Percentiles rank a stretch among this genome's conserved stretches.
These are phyloP conservation scores for Octonoba sinensis DNA, from an alignment of 2,888 invertebrate species.

Conservation along the genomic window DNA sequence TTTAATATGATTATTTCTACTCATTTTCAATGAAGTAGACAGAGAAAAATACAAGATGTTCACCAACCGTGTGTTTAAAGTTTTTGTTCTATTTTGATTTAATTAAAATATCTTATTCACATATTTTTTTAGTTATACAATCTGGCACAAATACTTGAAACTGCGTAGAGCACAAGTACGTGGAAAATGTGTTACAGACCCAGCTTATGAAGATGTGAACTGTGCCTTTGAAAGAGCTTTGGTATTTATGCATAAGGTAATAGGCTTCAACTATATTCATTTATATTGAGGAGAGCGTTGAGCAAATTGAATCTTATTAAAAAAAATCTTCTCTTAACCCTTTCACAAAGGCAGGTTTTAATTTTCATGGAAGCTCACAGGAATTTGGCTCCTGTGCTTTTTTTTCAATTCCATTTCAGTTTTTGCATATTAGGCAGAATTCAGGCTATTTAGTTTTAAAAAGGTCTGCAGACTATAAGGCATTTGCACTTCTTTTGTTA, in stretches of 20 bases:
- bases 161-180: slow-evolving; percentile 84
- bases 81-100: no score
- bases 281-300: background rate
- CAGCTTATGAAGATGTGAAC: slow-evolving; percentile 91
- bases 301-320: background rate
- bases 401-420: no score
- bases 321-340: no score
- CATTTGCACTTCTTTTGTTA: no score
- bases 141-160: slow-evolving; percentile 96
- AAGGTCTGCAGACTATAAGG: no score
- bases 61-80: background rate
- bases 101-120: slow-evolving; percentile 15
- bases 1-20: no score
- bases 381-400: no score
- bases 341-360: no score
- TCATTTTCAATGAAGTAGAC: no score
- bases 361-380: no score
- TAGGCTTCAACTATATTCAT: background rate
- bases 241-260: slow-evolving; percentile 94
- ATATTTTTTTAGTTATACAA: slow-evolving; percentile 80
- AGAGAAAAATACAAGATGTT: background rate
- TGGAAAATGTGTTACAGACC: slow-evolving; percentile 85
- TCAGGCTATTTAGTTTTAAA: no score
- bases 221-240: slow-evolving; percentile 96
- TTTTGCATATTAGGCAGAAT: no score